Conservation (phyloP, 2,797 vertebrate genomes). For the Tympanoctomys barrerae region DNA sequence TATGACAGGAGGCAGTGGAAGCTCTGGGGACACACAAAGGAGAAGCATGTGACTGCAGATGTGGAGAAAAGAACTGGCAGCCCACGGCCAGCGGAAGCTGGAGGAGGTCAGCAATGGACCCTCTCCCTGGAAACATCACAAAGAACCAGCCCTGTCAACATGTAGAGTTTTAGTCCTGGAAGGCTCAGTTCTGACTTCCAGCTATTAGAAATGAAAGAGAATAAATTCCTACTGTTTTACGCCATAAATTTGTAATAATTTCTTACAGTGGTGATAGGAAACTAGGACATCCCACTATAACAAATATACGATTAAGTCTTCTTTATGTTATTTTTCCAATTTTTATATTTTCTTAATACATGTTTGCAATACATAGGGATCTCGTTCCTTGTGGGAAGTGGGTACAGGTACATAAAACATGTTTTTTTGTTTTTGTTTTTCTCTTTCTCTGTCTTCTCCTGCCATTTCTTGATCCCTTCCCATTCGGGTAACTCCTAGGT, state of each 20-base stretch:
- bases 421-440: too few species aligned
- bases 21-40: background rate
- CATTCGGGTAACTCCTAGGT: background rate
- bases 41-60: background rate
- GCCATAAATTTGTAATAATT: background rate
- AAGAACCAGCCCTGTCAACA: background rate
- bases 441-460: background rate
- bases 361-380: background rate
- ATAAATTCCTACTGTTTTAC: background rate
- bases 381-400: background rate
- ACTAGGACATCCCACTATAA: background rate
- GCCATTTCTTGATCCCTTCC: background rate
- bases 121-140: background rate
- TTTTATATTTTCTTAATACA: background rate
- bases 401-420: too few species aligned
- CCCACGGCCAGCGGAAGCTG: background rate
- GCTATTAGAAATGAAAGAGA: background rate
- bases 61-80: background rate
- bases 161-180: background rate
- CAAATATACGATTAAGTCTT: background rate
- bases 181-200: background rate
- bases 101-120: background rate
- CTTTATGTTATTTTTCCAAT: background rate
- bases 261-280: background rate
- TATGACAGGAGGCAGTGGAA: background rate